These are phyloP conservation scores for Nemoura dubitans DNA, from an alignment of 2,888 invertebrate genomes.

Conservation along the genomic window DNA sequence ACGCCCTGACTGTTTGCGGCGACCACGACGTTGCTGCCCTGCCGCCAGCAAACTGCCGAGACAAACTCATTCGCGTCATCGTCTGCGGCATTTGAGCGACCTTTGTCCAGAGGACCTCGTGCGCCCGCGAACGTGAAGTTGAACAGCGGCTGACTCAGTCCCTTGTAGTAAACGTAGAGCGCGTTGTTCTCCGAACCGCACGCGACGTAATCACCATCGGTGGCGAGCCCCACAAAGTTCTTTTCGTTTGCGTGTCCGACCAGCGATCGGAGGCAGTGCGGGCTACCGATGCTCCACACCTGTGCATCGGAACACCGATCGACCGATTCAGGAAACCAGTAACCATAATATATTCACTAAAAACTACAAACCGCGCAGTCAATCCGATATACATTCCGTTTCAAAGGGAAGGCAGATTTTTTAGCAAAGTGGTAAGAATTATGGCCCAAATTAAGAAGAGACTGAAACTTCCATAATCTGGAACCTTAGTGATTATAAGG, in stretches of 20 bases:
- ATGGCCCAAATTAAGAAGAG: too few species aligned
- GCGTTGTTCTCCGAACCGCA: slow-evolving; percentile 96
- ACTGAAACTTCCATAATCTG: too few species aligned
- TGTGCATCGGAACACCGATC: neutral
- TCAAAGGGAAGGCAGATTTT: too few species aligned
- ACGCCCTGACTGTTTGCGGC: slow-evolving; percentile 95
- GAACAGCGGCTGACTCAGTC: slow-evolving; percentile 85
- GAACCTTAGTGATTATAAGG: too few species aligned
- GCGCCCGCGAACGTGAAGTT: slow-evolving; percentile 88
- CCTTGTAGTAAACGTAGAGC: slow-evolving; percentile 90
- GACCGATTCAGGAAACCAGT: too few species aligned
- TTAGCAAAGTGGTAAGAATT: too few species aligned
- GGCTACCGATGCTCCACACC: slow-evolving; percentile 84
- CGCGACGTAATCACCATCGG: slow-evolving; percentile 90
- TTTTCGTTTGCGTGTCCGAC: slow-evolving; percentile 94
- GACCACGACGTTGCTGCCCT: slow-evolving; percentile 83
- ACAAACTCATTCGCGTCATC: slow-evolving; percentile 93
- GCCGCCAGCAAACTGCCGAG: slow-evolving; percentile 94
- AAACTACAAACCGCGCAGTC: too few species aligned
- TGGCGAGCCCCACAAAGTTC: slow-evolving; percentile 93
- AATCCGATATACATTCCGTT: too few species aligned
- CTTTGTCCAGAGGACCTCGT: slow-evolving; percentile 77
- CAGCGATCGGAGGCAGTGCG: slow-evolving; percentile 83
- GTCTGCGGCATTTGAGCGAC: slow-evolving; percentile 82
- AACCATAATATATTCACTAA: too few species aligned